These are phyloP conservation scores for Platycheirus albimanus DNA, from an alignment of 2,888 invertebrate genomes.

Conservation along the genomic window DNA sequence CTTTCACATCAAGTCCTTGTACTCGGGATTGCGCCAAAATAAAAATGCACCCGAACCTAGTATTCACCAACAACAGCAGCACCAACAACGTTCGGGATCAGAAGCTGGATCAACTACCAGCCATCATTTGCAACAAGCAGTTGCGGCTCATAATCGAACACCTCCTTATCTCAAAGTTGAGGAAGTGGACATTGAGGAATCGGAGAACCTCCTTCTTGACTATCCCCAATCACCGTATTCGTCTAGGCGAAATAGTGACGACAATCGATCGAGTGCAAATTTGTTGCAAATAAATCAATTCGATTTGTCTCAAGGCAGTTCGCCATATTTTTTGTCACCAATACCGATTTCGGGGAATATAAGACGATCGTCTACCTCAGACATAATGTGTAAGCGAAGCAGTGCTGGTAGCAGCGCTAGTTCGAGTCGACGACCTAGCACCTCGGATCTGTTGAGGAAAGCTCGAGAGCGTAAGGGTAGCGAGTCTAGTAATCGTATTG, in stretches of 20 bases:
- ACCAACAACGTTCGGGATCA: not conserved
- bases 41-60: slow-evolving; percentile 59
- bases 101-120: slow-evolving; percentile 20
- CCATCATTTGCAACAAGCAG: slow-evolving; percentile 28
- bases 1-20: slow-evolving; percentile 82
- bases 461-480: slow-evolving; percentile 82
- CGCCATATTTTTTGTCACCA: slow-evolving; percentile 81
- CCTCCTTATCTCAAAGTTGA: slow-evolving; percentile 81
- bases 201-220: slow-evolving; percentile 79
- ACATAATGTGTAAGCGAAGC: slow-evolving; percentile 80
- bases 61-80: slow-evolving; percentile 17
- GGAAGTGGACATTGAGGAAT: slow-evolving; percentile 80
- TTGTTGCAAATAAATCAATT: slow-evolving; percentile 78
- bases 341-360: slow-evolving; percentile 78
- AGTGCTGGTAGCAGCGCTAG: slow-evolving; percentile 75
- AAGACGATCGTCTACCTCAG: slow-evolving; percentile 82
- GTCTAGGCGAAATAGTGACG: slow-evolving; percentile 79
- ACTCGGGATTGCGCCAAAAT: slow-evolving; percentile 79
- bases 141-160: slow-evolving; percentile 76
- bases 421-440: slow-evolving; percentile 81
- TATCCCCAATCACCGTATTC: slow-evolving; percentile 80
- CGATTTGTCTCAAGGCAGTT: slow-evolving; percentile 78
- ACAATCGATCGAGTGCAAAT: slow-evolving; percentile 78
- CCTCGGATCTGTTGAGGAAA: slow-evolving; percentile 81
- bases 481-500: slow-evolving; percentile 79